Base-by-base conservation (phyloP, 2,888 invertebrate species). In the Smittia sp. region DNA sequence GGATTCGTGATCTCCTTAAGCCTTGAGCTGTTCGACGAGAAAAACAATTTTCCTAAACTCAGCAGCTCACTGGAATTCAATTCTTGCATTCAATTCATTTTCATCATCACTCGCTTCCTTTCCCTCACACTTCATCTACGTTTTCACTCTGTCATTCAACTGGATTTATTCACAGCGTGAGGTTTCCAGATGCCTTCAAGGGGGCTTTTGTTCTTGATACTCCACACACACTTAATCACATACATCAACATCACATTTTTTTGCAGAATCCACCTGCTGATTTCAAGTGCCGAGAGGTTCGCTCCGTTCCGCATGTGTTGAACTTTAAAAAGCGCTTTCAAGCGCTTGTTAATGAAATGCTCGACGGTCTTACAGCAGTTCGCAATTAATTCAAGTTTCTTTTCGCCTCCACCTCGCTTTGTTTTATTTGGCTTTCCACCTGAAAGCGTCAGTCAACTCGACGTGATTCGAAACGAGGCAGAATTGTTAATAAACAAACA, bases 111-210 rank as follows among this genome's bases (percentile, higher is more conserved):
- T 58, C 22, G 3, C 22, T 22, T 3, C 58, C 13, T 3, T 18
- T 58, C 58, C 18, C 58, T 4, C 22, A 11, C 15, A 46, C 15
- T 46, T 11, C 3, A 32, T 46, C 58, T 58, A 9, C n/a, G 6
- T 18, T 58, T n/a, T 58, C 58, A 9, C 58, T 58, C 58, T 4
- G 58, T 58, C 58, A 58, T 22, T 58, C 58, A 58, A 58, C 58
- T 58, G 22, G 58, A 58, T 58, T 58, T 58, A 58, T 22, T 58
- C 58, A 22, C 58, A 58, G 58, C 22, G 22, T 58, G 58, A 58
- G 58, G n/a, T 58, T 58, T 58, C 32, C 58, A 58, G 22, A 58
- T 58, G 58, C 58, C 58, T 58, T 58, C 58, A 58, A 58, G 58
- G 46, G n/a, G 46, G 46, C 11, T 46, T 46, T 46, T 46, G 46